Conservation (phyloP, 2,797 vertebrate genomes). For the Anguilla marmorata region DNA sequence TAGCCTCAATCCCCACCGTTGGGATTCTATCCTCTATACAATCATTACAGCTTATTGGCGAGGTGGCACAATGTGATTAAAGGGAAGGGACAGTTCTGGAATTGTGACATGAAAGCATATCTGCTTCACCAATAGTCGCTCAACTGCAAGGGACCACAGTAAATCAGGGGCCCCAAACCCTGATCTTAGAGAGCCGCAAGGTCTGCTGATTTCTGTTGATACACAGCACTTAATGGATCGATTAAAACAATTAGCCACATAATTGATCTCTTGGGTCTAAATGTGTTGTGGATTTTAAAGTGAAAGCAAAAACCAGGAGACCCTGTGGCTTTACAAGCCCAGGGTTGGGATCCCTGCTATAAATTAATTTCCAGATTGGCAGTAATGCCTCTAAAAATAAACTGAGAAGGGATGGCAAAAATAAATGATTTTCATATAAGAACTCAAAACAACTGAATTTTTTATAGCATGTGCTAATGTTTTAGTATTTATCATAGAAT, state of each 20-base stretch:
- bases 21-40: constrained; percentile 50
- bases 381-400: no score
- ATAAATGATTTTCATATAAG: no score
- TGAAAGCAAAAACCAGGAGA: no score
- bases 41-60: neutral
- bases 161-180: neutral
- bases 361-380: no score
- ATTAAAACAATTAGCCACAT: neutral
- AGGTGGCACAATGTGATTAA: neutral
- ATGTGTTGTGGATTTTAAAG: neutral
- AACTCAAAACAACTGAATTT: no score
- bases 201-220: neutral
- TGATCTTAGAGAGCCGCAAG: neutral
- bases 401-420: no score
- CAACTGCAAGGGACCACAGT: neutral
- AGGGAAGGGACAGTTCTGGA: neutral
- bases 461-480: no score
- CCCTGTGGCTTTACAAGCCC: no score
- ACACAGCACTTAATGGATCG: neutral
- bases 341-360: no score
- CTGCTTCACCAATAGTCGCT: neutral
- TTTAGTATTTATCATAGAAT: no score
- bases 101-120: neutral
- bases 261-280: neutral
- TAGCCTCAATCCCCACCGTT: constrained; percentile 56